A percentile compares a stretch with the other conserved stretches of the same genome.
Conservation (phyloP, 2,797 vertebrate genomes). For the Sorex maritimensis region DNA sequence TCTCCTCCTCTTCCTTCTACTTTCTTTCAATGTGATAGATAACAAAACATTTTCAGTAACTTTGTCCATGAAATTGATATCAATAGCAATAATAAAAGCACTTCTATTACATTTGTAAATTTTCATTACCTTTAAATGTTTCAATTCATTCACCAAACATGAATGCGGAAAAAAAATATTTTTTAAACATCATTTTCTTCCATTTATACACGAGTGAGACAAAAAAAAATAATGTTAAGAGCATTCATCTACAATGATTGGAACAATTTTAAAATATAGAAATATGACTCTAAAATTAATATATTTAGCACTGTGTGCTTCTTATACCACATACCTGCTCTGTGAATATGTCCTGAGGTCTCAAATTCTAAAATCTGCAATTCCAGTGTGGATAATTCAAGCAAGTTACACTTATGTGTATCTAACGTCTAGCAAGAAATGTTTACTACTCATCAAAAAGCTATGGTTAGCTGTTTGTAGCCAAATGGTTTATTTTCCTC, state of each 20-base stretch:
- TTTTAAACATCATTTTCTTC: neutral
- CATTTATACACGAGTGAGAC: neutral
- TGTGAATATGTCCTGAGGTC: neutral
- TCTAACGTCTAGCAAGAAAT: neutral
- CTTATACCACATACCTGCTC: fast-evolving
- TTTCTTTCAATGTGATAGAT: neutral
- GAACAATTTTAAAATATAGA: neutral
- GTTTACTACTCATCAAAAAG: neutral
- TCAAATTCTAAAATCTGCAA: neutral
- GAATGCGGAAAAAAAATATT: too few species aligned
- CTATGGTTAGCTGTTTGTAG: neutral
- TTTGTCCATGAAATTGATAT: neutral
- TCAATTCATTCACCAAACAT: neutral
- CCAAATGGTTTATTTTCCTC: neutral
- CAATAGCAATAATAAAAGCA: neutral
- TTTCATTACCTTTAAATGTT: neutral
- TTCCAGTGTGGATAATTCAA: neutral
- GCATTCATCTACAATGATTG: neutral
- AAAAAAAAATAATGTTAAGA: neutral
- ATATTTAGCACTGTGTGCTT: neutral
- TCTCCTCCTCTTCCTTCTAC: too few species aligned
- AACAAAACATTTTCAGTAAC: neutral
- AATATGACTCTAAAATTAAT: neutral
- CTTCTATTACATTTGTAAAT: neutral
- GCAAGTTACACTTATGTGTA: neutral